Evolutionary conservation across 2,797 vertebrate species (phyloP).

Genomic region (Oreochromis grahami): DNA sequence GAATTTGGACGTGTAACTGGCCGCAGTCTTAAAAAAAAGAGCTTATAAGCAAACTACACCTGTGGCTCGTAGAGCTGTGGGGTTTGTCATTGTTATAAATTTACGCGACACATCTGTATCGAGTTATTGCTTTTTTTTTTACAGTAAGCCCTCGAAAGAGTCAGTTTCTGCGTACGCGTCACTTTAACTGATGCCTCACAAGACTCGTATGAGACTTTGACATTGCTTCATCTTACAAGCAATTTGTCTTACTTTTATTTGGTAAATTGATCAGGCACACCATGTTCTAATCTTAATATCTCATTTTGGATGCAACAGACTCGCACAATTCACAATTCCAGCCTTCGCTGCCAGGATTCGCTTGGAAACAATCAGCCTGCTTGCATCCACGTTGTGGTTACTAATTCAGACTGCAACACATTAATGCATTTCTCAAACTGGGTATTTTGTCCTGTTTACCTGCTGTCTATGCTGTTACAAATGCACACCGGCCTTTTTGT

Average conservation of each 20-base stretch:
- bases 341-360: neutral
- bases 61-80: neutral
- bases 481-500: neutral
- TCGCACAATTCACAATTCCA: neutral
- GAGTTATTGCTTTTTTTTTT: neutral
- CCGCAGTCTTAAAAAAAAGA: neutral
- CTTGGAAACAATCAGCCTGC: neutral
- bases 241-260: neutral
- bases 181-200: neutral
- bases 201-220: neutral
- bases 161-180: fast-evolving
- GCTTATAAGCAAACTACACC: neutral
- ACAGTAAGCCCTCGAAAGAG: neutral
- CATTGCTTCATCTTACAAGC: neutral
- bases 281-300: neutral
- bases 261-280: neutral
- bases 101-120: neutral
- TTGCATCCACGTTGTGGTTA: neutral
- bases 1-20: neutral
- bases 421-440: neutral
- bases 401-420: neutral
- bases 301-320: neutral
- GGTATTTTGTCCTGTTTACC: neutral
- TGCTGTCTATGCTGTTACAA: neutral
- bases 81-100: neutral